Base-by-base conservation (phyloP, 2,113 vertebrate genomes). In the Steatornis caripensis region DNA sequence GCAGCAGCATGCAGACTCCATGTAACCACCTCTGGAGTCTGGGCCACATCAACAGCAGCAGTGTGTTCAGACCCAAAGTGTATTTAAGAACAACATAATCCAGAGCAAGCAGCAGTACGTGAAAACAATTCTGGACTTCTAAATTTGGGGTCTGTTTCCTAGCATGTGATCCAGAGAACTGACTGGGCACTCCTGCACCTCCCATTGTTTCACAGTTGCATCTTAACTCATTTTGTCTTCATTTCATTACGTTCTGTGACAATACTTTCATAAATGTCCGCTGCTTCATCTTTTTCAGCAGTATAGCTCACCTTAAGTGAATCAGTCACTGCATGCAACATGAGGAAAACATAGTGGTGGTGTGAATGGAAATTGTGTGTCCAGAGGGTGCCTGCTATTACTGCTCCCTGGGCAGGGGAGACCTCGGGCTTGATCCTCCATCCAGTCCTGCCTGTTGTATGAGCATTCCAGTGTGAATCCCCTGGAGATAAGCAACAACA, bases 401-500 rank as follows among this genome's bases (percentile, higher is more conserved):
- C 76, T 84, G 39, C 45, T 53, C 8, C 36, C 37, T 62, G 41
- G 37, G 24, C 45, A 77, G 32, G 46, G 34, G 66, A 72, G 15
- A 51, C 20, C 18, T 93, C 49, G 14, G 29, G 15, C 36, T 60
- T 29, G 27, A 69, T 39, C 54, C 39, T 51, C 36, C 2, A 0
- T 37, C 36, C 37, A 39, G 51, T 60, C 45, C 17, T 55, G 27
- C 23, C 19, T 17, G 3, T 55, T 43, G 21, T 53, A 7, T 16
- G 27, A 46, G 23, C 81, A 58, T n/a, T 19, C 55, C 34, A 34
- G 0, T 0, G 6, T 18, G 37, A 68, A 55, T 54, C 3, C 36
- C 8, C 14, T 49, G 54, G 55, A 78, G 36, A 46, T 19, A 49
- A 1, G 2, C 37, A 5, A 39, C n/a, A 76, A 18, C 8, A 26